Evolutionary conservation across 2,113 vertebrate species (phyloP), one percentile per base, ranked within the genome.

Genomic region (Oryzias celebensis): DNA sequence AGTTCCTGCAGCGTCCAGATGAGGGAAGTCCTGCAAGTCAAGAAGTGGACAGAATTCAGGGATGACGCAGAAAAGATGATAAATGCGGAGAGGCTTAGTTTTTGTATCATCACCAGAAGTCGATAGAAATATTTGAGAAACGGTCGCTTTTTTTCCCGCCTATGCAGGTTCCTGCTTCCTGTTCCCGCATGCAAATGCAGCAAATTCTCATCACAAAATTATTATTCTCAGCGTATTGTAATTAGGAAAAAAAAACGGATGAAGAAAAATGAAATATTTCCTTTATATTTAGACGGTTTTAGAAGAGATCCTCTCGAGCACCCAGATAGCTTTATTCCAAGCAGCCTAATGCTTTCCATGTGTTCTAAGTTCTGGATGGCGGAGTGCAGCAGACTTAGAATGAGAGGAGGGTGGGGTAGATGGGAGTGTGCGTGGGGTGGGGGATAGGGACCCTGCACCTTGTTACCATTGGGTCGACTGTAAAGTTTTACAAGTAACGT

Each of bases 401-500:
- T 84, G 62, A 49, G 48, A 22, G 46, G 62, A 72, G 70, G 60
- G 54, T 3, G 51, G 45, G 58, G 45, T 12, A 52, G 68, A 49
- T 57, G 45, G 17, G 48, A 41, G 60, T 43, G 50, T 58, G 48
- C 28, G 16, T 3, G 43, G 57, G 36, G 36, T 36, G 62, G 65
- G 47, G 68, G 52, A 78, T 68, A 77, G 82, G 79, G 82, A 77
- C 83, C 82, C 84, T 84, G 84, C 80, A 88, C 85, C 86, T 86
- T 88, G 81, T 89, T 90, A 90, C 88, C 83, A 84, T 76, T 82
- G 88, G 88, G 88, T 88, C 88, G 82, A 89, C 89, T 81, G 87
- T 92, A 90, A 89, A 88, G 15, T 90, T 92, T 92, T 88, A 93
- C 88, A 78, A 88, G 87, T 82, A 68, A 86, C 84, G 80, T 91